Conservation (phyloP, 2,888 invertebrate species). For the Caenorhabditis sp. region DNA sequence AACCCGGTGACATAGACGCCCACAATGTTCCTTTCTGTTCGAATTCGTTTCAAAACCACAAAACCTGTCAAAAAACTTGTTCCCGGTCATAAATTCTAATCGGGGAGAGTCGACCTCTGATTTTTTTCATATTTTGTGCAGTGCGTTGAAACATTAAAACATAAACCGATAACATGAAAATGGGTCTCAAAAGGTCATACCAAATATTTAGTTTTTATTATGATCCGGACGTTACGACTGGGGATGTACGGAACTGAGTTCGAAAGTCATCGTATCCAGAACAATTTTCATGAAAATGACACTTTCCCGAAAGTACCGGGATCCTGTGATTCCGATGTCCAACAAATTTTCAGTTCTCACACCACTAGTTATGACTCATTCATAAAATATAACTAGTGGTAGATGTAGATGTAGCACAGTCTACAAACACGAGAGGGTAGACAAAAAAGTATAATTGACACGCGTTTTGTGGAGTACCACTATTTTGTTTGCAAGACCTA, state of each 20-base stretch:
- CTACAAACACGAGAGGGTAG: not conserved
- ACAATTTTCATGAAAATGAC: too few relatives aligned
- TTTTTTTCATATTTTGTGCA: conserved; percentile 34
- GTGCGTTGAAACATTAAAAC: conserved; percentile 15
- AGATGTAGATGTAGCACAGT: not conserved
- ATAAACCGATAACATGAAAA: not conserved
- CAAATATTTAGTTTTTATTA: not conserved
- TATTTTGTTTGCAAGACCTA: conserved; percentile 41
- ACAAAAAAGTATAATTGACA: conserved; percentile 47
- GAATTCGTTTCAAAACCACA: not conserved
- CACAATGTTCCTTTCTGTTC: not conserved
- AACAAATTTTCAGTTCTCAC: too few relatives aligned
- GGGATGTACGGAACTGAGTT: too few relatives aligned
- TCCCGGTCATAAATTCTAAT: conserved; percentile 1
- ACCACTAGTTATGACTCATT: too few relatives aligned
- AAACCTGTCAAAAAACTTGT: conserved; percentile 19
- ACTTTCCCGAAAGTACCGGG: too few relatives aligned
- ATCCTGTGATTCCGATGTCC: too few relatives aligned
- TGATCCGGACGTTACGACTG: too few relatives aligned
- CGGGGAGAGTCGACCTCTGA: not conserved
- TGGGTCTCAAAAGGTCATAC: not conserved
- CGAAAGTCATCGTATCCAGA: too few relatives aligned
- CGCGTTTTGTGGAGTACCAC: conserved; percentile 27
- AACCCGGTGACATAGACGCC: not conserved
- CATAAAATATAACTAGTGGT: not conserved